phyloP scores from a whole-genome alignment of 1,140 invertebrate species.

The Euschistus heros region DNA sequence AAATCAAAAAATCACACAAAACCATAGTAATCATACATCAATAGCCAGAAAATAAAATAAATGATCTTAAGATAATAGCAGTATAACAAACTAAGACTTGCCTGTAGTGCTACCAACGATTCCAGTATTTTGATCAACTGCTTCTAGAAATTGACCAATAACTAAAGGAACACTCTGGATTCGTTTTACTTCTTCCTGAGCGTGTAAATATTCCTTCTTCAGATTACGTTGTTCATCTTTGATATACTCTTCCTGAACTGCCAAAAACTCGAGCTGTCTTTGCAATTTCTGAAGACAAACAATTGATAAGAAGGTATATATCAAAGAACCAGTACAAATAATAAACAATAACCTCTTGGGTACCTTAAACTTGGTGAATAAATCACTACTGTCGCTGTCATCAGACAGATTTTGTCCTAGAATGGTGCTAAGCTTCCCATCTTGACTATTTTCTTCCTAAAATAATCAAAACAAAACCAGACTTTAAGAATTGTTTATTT shows the following conservation, averaged over 20 bases:
- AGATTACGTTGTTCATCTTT: constrained; percentile 97
- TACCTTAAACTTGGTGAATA: constrained; percentile 91
- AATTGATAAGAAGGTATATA: no score
- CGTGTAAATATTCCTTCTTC: constrained; percentile 95
- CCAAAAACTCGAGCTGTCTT: constrained; percentile 88
- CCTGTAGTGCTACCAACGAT: constrained; percentile 77
- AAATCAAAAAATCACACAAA: no score
- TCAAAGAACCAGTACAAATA: no score
- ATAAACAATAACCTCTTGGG: not conserved
- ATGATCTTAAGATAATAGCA: no score
- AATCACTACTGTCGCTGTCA: constrained; percentile 76
- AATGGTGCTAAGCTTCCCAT: constrained; percentile 43
- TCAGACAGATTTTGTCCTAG: constrained; percentile 46
- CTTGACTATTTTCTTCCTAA: constrained; percentile 49
- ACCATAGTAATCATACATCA: no score
- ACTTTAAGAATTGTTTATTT: not conserved
- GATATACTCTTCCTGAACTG: constrained; percentile 97
- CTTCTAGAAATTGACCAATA: constrained; percentile 96
- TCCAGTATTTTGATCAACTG: constrained; percentile 95
- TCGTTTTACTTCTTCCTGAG: constrained; percentile 94
- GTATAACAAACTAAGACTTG: no score
- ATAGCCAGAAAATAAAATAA: no score
- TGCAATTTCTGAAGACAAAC: constrained; percentile 69
- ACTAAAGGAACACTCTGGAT: constrained; percentile 96
- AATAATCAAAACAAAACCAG: constrained; percentile 23